Conservation (phyloP, 37 sponge, comb jelly and placozoan genomes). For the Axinella damicornis region DNA sequence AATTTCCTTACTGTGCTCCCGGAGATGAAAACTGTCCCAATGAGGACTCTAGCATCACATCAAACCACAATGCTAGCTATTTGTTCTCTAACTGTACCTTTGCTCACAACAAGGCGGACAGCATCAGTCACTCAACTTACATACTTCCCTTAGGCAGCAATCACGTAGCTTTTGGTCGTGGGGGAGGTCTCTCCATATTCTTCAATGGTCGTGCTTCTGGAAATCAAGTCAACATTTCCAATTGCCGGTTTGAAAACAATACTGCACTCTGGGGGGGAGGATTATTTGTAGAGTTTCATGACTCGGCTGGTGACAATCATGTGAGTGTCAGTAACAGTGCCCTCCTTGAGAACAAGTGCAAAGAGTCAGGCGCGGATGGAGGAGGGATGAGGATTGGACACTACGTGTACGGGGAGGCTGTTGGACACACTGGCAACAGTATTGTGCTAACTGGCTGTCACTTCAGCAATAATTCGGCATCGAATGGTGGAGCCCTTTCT, state of each 20-base stretch:
- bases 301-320: slow-evolving; percentile 9
- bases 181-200: slow-evolving; percentile 70
- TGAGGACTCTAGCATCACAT: not conserved
- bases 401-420: slow-evolving; percentile 1
- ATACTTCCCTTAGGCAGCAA: slow-evolving; percentile 16
- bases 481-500: slow-evolving; percentile 58
- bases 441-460: not conserved
- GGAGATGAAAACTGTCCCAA: slow-evolving; percentile 8
- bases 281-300: slow-evolving; percentile 60
- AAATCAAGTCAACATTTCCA: slow-evolving; percentile 9
- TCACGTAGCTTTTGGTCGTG: slow-evolving; percentile 55
- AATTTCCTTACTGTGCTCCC: slow-evolving; percentile 62
- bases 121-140: not conserved
- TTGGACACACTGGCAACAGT: not conserved
- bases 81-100: slow-evolving; percentile 16
- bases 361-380: slow-evolving; percentile 16
- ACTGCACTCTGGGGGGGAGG: slow-evolving; percentile 59
- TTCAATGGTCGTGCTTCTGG: slow-evolving; percentile 39
- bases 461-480: not conserved
- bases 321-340: not conserved
- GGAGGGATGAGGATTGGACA: slow-evolving; percentile 47
- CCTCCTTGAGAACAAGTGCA: slow-evolving; percentile 24
- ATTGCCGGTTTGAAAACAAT: slow-evolving; percentile 38
- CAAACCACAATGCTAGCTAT: not conserved
- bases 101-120: slow-evolving; percentile 31